Evolutionary conservation across 30 jellyfish, hydroid and myxozoan genomes (phyloP), one percentile per base, ranked within the genome.

Genomic region (Phacellophora camtschatica): DNA sequence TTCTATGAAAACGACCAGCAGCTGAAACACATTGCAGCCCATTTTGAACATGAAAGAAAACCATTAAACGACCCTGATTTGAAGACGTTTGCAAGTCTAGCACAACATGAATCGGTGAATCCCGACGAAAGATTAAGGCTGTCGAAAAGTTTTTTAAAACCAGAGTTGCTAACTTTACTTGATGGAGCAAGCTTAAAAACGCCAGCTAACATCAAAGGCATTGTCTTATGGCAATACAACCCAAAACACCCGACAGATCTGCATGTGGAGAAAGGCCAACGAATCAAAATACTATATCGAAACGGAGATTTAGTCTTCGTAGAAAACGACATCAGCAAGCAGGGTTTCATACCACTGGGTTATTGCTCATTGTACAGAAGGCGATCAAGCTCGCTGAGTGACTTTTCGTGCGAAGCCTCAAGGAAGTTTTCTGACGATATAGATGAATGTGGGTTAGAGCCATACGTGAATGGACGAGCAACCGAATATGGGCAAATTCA

Each of bases 281-380:
- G 81, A 3, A 87, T 83, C 0, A 68, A 28, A 45, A 48, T 83
- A 0, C 81, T 83, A 20, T 61, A 83, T 33, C 79, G 86, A 19
- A 83, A 71, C 84, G 95, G 95, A 9, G 95, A 83, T 4, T 30
- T 79, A 66, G 95, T 78, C 25, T 83, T 83, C 23, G 95, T 83
- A 4, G 95, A 83, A 49, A 83, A 69, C 72, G 45, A 53, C 30
- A 22, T 36, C 42, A 41, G 42, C 20, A 43, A 54, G 65, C 95
- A 83, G 58, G 95, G 95, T 10, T 83, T 68, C 56, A 61, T 83
- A 13, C 95, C 95, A 5, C 71, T 83, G 2, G 43, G 79, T 45
- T 69, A 65, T 43, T 83, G 95, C 82, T 51, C 87, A 59, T 66
- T 83, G 16, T 28, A 30, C 42, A 55, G 84, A 33, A 53, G 84